These are phyloP conservation scores for Euthynnus affinis DNA, from an alignment of 2,797 vertebrate species.

Conservation along the genomic window DNA sequence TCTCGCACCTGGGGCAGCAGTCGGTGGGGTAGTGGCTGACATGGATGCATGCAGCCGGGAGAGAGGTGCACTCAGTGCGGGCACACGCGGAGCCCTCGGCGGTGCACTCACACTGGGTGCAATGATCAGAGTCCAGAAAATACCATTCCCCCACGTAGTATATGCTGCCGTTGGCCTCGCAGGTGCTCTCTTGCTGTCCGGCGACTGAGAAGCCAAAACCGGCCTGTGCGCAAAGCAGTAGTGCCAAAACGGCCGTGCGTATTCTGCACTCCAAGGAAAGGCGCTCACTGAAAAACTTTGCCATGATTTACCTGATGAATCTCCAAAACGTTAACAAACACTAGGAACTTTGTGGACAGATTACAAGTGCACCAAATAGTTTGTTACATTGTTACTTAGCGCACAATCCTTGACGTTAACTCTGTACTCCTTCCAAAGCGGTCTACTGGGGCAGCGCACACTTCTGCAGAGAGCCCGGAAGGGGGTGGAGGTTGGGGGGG, in stretches of 20 bases:
- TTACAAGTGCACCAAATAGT: background rate
- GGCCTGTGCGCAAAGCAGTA: slow-evolving; percentile 66
- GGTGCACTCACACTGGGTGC: slow-evolving; percentile 90
- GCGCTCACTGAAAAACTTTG: slow-evolving; percentile 39
- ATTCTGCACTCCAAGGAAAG: slow-evolving; percentile 39
- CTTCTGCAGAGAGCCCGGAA: slow-evolving; percentile 45
- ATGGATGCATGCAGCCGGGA: slow-evolving; percentile 90
- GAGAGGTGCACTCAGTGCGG: slow-evolving; percentile 85
- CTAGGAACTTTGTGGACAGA: background rate
- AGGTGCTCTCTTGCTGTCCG: slow-evolving; percentile 83
- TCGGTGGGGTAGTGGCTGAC: slow-evolving; percentile 91
- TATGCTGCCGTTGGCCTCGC: slow-evolving; percentile 88
- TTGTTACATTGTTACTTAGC: slow-evolving; percentile 64
- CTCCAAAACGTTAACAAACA: background rate
- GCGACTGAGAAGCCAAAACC: slow-evolving; percentile 77
- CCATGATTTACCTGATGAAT: slow-evolving; percentile 29
- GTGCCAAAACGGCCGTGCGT: slow-evolving; percentile 59
- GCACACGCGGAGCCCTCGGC: slow-evolving; percentile 84
- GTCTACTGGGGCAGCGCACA: slow-evolving; percentile 32
- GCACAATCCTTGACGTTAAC: background rate
- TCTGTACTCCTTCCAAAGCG: slow-evolving; percentile 7
- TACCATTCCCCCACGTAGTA: slow-evolving; percentile 92
- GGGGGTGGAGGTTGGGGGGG: slow-evolving; percentile 55
- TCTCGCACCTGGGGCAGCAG: slow-evolving; percentile 91
- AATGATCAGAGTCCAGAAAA: slow-evolving; percentile 88